Evolutionary conservation across 2,113 vertebrate species (phyloP), one percentile per base, ranked within the genome.

Genomic region (Cricetomys ansorgei): DNA sequence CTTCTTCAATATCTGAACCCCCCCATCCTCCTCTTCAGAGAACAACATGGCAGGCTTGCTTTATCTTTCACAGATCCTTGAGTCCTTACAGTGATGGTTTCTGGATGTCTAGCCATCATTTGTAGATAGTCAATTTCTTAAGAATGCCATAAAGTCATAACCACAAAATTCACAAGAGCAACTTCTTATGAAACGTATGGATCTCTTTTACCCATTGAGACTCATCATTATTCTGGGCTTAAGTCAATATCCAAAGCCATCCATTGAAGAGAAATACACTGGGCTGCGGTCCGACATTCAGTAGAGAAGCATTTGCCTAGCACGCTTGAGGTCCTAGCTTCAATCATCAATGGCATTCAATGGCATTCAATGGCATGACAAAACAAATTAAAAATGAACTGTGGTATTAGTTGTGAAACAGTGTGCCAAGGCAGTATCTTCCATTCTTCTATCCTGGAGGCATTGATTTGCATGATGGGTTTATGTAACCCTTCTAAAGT

Each of bases 51-150:
- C 23, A 25, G 43, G 4, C 13, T 59, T 34, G 31, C 65, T 94
- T 90, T 53, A 90, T 93, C 65, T 96, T 75, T 69, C n/a, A 13
- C 29, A 95, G 73, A 92, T 80, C 48, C 93, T 80, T 73, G n/a
- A 70, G 55, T 55, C 83, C 9, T 34, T 88, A 1, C 45, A 45
- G 12, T n/a, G 21, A 75, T 84, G 64, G 16, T 59, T 65, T 91
- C 53, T 94, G 62, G n/a, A 31, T 45, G 37, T 34, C 53, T 13
- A 91, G 15, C 12, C 25, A 73, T 62, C 50, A 62, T 25, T 53
- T 57, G 27, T 16, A 87, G 79, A 31, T 31, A 89, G 29, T 23
- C 81, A 48, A 83, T 91, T 62, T 92, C 76, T 86, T 72, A 50
- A 77, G 25, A 80, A 29, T 37, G 62, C 64, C 37, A 21, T 73